Conservation (phyloP, 30 jellyfish, hydroid and myxozoan genomes). For the Pelagia noctiluca region DNA sequence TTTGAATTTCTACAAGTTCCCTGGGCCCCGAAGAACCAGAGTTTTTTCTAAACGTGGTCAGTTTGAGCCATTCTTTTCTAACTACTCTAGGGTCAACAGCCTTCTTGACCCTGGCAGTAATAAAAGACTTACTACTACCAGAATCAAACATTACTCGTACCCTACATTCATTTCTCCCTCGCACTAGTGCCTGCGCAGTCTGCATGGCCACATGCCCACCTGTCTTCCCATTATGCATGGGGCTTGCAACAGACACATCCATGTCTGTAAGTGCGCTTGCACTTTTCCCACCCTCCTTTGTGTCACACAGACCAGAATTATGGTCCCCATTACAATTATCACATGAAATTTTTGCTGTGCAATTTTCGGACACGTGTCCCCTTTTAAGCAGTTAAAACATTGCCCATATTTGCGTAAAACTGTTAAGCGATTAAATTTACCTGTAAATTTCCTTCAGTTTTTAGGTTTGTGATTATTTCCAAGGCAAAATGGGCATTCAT, state of each 20-base stretch:
- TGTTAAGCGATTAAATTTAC: slow-evolving; percentile 16
- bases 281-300: slow-evolving; percentile 46
- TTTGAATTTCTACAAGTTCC: no score
- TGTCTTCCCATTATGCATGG: slow-evolving; percentile 35
- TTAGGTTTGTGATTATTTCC: slow-evolving; percentile 16
- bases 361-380: slow-evolving; percentile 13
- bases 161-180: slow-evolving; percentile 6
- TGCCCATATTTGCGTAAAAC: slow-evolving; percentile 11
- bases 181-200: slow-evolving; percentile 63
- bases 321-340: slow-evolving; percentile 41
- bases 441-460: background rate
- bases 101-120: slow-evolving; percentile 31
- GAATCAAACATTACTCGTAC: background rate
- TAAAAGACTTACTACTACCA: slow-evolving; percentile 36
- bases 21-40: no score
- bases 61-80: background rate
- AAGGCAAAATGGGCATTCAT: slow-evolving; percentile 27
- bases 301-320: slow-evolving; percentile 31
- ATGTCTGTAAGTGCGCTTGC: slow-evolving; percentile 13
- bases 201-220: slow-evolving; percentile 58
- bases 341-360: slow-evolving; percentile 9
- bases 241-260: slow-evolving; percentile 34
- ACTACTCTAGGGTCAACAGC: background rate
- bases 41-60: background rate
- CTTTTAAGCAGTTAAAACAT: slow-evolving; percentile 36